Percentiles rank a stretch among this genome's conserved stretches.
phyloP scores from a whole-genome alignment of 2,113 vertebrate species.

The Platysternon megacephalum region DNA sequence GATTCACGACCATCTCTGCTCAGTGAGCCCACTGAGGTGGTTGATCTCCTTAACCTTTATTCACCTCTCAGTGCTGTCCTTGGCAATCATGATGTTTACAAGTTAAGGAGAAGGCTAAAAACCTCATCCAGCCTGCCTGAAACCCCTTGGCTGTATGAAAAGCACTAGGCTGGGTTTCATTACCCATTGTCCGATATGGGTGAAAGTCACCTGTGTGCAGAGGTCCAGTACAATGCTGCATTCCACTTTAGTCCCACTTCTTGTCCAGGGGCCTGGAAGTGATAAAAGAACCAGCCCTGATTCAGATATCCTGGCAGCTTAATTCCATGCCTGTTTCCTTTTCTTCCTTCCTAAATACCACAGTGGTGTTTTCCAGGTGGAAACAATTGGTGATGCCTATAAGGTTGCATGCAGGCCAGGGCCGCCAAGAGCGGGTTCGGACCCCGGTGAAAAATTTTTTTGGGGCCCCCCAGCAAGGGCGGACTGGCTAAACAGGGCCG shows the following conservation, averaged over 20 bases:
- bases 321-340: background rate
- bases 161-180: background rate
- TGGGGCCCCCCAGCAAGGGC: too few species aligned
- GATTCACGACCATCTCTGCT: slow-evolving; percentile 93
- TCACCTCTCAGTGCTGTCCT: slow-evolving; percentile 91
- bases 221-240: background rate
- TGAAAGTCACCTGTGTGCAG: background rate
- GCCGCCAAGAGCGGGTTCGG: too few species aligned
- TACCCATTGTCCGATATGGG: background rate
- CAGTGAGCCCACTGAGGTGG: slow-evolving; percentile 93
- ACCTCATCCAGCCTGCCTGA: background rate
- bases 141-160: background rate
- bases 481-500: too few species aligned
- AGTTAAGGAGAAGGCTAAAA: slow-evolving; percentile 78
- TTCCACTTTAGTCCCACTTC: background rate
- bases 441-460: too few species aligned
- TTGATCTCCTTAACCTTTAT: slow-evolving; percentile 95
- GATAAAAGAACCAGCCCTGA: background rate
- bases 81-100: slow-evolving; percentile 93
- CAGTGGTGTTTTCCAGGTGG: slow-evolving; percentile 80
- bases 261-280: background rate
- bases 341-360: background rate
- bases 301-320: background rate
- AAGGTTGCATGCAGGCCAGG: too few species aligned
- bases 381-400: slow-evolving; percentile 94